Percentiles rank a stretch among this genome's conserved stretches.
phyloP scores from a whole-genome alignment of 2,888 invertebrate genomes.

The Argyresthia goedartella region DNA sequence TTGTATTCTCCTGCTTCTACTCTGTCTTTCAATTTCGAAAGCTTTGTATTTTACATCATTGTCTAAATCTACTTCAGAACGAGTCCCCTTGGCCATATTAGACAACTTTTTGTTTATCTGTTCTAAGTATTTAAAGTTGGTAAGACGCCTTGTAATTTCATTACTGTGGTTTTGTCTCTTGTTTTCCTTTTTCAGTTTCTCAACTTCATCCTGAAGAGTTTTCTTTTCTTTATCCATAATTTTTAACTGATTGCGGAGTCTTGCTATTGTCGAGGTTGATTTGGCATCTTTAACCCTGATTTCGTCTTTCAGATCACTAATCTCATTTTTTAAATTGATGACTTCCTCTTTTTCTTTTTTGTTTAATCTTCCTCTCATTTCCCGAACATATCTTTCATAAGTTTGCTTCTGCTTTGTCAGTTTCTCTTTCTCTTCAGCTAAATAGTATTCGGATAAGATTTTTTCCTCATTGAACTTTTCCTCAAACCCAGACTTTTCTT shows the following conservation, averaged over 20 bases:
- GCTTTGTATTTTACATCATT: slow-evolving; percentile 47
- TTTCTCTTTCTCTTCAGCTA: slow-evolving; percentile 79
- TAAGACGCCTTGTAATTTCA: slow-evolving; percentile 63
- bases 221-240: slow-evolving; percentile 78
- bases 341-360: slow-evolving; percentile 81
- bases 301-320: slow-evolving; percentile 76
- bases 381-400: slow-evolving; percentile 76
- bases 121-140: slow-evolving; percentile 81
- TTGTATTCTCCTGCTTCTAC: slow-evolving; percentile 31
- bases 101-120: slow-evolving; percentile 76
- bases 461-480: slow-evolving; percentile 76
- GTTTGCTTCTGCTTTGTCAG: slow-evolving; percentile 75
- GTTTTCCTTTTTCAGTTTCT: slow-evolving; percentile 77
- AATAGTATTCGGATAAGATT: slow-evolving; percentile 73
- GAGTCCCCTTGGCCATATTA: slow-evolving; percentile 35
- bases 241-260: slow-evolving; percentile 81
- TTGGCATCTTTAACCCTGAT: slow-evolving; percentile 80
- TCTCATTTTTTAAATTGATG: slow-evolving; percentile 72
- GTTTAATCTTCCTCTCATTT: slow-evolving; percentile 74
- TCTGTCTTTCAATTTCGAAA: slow-evolving; percentile 53
- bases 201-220: slow-evolving; percentile 74
- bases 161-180: slow-evolving; percentile 73
- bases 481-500: slow-evolving; percentile 71
- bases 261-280: slow-evolving; percentile 78
- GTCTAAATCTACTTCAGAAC: slow-evolving; percentile 32